Evolutionary conservation across 2,888 invertebrate species (phyloP).

Genomic region (Ecdyonurus torrentis): DNA sequence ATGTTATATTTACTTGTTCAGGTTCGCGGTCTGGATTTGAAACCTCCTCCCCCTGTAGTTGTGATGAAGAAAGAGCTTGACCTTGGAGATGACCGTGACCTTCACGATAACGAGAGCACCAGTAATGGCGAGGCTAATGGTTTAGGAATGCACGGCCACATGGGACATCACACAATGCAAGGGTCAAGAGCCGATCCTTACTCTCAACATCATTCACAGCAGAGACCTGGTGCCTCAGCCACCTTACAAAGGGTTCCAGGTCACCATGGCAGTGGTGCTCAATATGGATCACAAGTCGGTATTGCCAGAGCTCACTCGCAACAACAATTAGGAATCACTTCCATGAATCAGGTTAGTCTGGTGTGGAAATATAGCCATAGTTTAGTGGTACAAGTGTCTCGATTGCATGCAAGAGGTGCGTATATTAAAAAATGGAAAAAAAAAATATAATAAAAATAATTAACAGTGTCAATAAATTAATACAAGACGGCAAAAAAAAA

Average conservation of each 20-base stretch:
- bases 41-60: conserved; percentile 77
- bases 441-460: too few species aligned
- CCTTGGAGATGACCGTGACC: conserved; percentile 52
- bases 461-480: too few species aligned
- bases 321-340: not conserved
- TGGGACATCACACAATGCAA: conserved; percentile 23
- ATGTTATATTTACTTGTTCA: not conserved
- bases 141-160: conserved; percentile 20
- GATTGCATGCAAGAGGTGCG: too few species aligned
- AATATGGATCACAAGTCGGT: not conserved
- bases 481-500: too few species aligned
- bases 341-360: not conserved
- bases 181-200: conserved; percentile 22
- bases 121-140: conserved; percentile 13
- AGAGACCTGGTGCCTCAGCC: conserved; percentile 1
- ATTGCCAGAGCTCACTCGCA: not conserved
- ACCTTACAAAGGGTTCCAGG: not conserved
- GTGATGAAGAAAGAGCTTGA: conserved; percentile 73
- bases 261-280: not conserved
- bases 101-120: conserved; percentile 15
- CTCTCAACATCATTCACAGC: conserved; percentile 16
- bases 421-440: too few species aligned
- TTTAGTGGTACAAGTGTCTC: not conserved
- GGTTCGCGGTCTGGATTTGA: not conserved
- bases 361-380: not conserved